Evolutionary conservation across 23 tunicate genomes (phyloP), one percentile per base, ranked within the genome.

Genomic region (Trididemnum nubilum): DNA sequence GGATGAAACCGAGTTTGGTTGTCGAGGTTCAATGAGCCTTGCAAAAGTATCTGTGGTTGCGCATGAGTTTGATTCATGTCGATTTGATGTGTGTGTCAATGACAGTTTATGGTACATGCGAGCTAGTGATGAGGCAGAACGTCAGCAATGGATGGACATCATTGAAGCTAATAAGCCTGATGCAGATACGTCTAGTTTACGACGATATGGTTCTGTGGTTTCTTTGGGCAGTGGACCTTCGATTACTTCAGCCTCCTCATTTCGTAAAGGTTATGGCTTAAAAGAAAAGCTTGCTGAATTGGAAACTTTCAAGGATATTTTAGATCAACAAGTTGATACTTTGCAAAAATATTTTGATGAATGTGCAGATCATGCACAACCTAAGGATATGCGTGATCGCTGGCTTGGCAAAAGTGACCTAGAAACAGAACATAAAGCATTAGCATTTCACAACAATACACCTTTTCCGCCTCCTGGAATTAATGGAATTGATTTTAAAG

Each of bases 161-260:
- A 87, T 87, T 72, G 86, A 87, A 50, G 81, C 82, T 0, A 87
- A 87, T 35, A 86, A 71, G 72, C 50, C 70, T 12, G 82, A 85
- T 71, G 73, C 69, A 33, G 82, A 74, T 7, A n/a, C 38, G 2
- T 2, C 38, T 21, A 67, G 81, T 19, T 40, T 92, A 28, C 89
- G 82, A 34, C 71, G 97, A 28, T 92, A 92, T 80, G 97, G 97
- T 23, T 92, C 97, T 3, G 21, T 92, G 92, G 50, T 87, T 82
- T 37, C 59, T 4, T 28, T 73, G 3, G 59, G 59, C 3, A 73
- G 79, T 39, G 79, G 59, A 5, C 58, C 28, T 7, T 73, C 79
- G 4, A 73, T 73, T 24, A 73, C 59, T 2, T 81, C 92, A n/a
- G 32, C 51, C 26, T 70, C 86, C 2, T 87, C 92, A 12, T 73